Conservation (phyloP, 1,140 invertebrate genomes). For the Augochlora pura region DNA sequence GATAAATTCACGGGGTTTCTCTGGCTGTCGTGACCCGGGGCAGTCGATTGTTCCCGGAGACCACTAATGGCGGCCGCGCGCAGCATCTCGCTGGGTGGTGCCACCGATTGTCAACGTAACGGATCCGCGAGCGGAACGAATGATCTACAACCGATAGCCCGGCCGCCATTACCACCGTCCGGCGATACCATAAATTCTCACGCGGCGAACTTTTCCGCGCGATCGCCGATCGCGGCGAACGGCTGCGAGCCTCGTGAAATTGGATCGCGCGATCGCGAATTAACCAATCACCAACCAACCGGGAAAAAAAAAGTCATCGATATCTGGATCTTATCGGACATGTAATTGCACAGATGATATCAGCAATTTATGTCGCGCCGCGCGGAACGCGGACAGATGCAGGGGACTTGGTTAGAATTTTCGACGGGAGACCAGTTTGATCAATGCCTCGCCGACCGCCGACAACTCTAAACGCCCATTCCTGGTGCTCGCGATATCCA, state of each 20-base stretch:
- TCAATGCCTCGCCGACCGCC: slow-evolving; percentile 50
- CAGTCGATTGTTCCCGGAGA: slow-evolving; percentile 67
- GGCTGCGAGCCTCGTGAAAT: neutral
- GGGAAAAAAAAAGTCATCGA: no score
- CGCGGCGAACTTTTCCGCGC: neutral
- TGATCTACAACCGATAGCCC: neutral
- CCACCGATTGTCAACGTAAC: slow-evolving; percentile 54
- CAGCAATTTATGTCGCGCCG: slow-evolving; percentile 8
- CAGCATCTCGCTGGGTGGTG: slow-evolving; percentile 69
- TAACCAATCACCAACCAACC: neutral
- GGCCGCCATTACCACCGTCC: no score
- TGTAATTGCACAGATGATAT: slow-evolving; percentile 40
- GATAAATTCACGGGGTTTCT: slow-evolving; percentile 75
- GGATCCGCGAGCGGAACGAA: slow-evolving; percentile 11
- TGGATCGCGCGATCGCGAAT: neutral
- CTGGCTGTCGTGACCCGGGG: slow-evolving; percentile 70
- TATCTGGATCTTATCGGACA: neutral
- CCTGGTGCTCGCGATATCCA: slow-evolving; percentile 45
- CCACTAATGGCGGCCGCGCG: slow-evolving; percentile 63
- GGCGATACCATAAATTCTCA: neutral
- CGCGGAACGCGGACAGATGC: neutral
- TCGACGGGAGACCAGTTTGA: slow-evolving; percentile 57
- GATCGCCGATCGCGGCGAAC: neutral
- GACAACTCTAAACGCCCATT: slow-evolving; percentile 48
- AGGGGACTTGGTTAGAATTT: slow-evolving; percentile 26